phyloP scores from a whole-genome alignment of 2,113 vertebrate genomes.

The Burhinus bistriatus region DNA sequence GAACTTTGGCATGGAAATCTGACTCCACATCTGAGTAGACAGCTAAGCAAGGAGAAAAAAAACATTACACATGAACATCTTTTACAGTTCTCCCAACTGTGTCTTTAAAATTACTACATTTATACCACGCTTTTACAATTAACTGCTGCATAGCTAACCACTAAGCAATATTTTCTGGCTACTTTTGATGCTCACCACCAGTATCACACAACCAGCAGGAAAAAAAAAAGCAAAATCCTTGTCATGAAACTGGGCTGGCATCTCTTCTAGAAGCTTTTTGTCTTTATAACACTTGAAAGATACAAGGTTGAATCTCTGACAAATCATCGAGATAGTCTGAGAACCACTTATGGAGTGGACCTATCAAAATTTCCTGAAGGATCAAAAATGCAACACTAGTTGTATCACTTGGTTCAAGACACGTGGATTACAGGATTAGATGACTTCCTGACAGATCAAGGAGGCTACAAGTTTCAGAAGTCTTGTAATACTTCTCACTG shows the following conservation, averaged over 20 bases:
- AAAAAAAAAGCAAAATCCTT: background rate
- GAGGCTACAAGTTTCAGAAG: background rate
- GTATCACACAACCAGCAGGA: background rate
- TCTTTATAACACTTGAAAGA: background rate
- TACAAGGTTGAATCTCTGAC: background rate
- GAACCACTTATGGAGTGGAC: background rate
- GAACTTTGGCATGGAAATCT: constrained; percentile 99
- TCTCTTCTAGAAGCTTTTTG: background rate
- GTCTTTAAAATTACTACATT: background rate
- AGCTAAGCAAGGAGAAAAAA: constrained; percentile 68
- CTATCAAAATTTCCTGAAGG: background rate
- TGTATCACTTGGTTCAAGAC: background rate
- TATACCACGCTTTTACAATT: background rate
- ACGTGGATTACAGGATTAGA: background rate
- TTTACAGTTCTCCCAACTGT: background rate
- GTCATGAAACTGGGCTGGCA: background rate
- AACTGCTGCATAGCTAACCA: background rate
- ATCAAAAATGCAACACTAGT: background rate
- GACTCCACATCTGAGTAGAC: constrained; percentile 92
- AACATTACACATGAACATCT: background rate
- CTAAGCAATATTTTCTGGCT: background rate
- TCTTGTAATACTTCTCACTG: background rate
- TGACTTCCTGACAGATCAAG: background rate
- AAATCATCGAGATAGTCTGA: background rate
- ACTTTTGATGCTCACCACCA: background rate